These are phyloP conservation scores for Rhinatrema bivittatum DNA, from an alignment of 2,797 vertebrate species.

Conservation along the genomic window DNA sequence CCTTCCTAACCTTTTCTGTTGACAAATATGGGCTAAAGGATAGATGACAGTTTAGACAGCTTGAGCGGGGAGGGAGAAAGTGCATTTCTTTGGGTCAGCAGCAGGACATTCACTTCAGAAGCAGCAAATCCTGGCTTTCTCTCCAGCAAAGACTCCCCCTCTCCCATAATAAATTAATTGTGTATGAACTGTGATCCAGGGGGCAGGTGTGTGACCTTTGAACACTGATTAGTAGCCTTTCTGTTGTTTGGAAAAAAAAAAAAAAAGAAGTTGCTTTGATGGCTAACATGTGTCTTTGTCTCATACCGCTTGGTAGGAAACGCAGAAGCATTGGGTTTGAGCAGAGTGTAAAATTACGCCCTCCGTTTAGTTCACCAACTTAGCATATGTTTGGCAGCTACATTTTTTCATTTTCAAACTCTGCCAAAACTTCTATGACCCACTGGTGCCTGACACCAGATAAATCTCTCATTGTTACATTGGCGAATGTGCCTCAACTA, in stretches of 20 bases:
- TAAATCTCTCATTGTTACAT: no score
- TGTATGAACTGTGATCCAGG: constrained; percentile 68
- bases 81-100: constrained; percentile 64
- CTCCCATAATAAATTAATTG: constrained; percentile 74
- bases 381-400: no score
- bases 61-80: no score
- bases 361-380: no score
- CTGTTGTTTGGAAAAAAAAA: constrained; percentile 58
- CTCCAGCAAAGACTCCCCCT: constrained; percentile 53
- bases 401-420: no score
- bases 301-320: constrained; percentile 25
- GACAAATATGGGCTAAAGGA: no score
- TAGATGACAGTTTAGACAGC: no score
- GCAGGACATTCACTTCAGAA: constrained; percentile 57
- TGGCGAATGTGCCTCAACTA: no score
- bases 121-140: constrained; percentile 52
- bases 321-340: constrained; percentile 24
- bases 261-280: constrained; percentile 59
- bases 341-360: constrained; percentile 25
- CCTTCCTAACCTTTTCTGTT: no score
- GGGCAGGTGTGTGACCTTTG: constrained; percentile 69
- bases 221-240: constrained; percentile 67
- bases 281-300: constrained; percentile 63
- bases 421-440: no score
- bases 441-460: no score